Evolutionary conservation across 2,888 invertebrate genomes (phyloP).

Genomic region (Deroplatys truncata): DNA sequence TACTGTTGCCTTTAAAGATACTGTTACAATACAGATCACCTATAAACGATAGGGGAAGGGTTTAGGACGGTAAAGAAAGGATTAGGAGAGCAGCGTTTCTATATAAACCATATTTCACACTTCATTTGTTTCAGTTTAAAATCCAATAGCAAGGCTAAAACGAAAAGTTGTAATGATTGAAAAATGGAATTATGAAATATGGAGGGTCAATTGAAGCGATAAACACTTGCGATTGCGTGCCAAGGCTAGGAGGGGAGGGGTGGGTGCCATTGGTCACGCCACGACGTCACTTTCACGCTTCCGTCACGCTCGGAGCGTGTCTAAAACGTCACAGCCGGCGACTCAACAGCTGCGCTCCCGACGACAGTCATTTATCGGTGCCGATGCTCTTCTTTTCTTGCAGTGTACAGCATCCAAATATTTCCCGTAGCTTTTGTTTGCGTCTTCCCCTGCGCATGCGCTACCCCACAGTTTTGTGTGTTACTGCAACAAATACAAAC

Average conservation of each 20-base stretch:
- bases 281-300: not conserved
- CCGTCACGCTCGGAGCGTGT: not conserved
- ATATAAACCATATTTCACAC: not conserved
- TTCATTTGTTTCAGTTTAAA: not conserved
- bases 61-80: not conserved
- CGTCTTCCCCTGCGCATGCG: not conserved
- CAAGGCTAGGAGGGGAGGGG: not conserved
- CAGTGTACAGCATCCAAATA: not conserved
- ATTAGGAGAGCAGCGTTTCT: not conserved
- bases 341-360: not conserved
- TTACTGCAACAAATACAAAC: not conserved
- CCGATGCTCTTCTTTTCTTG: not conserved
- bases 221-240: not conserved
- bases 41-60: not conserved
- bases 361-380: not conserved
- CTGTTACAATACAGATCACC: not conserved
- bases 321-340: not conserved
- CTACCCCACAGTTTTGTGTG: not conserved
- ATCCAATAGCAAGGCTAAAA: not conserved
- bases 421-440: not conserved
- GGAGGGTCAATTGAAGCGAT: not conserved
- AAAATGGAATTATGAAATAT: not conserved
- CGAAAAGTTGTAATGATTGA: not conserved
- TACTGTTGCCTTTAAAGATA: not conserved
- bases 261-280: not conserved